Evolutionary conservation across 1,140 invertebrate genomes (phyloP).

Genomic region (Gerris buenoi): DNA sequence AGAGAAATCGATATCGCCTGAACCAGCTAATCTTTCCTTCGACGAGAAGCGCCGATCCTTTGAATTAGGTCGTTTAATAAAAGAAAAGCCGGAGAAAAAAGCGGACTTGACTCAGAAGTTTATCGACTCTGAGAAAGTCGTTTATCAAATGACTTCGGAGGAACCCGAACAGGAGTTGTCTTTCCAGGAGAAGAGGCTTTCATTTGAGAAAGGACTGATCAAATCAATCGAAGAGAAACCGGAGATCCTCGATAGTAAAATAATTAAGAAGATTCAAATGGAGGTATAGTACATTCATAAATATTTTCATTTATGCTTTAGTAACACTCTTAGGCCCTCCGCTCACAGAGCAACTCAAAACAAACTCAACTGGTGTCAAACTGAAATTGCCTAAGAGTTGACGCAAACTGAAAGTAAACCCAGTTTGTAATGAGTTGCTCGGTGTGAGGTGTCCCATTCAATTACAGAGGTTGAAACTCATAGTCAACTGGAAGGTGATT

Average conservation of each 20-base stretch:
- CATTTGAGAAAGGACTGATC: slow-evolving; percentile 34
- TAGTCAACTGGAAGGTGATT: too few species aligned
- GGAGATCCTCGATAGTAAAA: slow-evolving; percentile 33
- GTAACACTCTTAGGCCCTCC: too few species aligned
- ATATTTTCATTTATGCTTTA: too few species aligned
- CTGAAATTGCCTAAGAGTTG: too few species aligned
- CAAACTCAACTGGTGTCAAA: too few species aligned
- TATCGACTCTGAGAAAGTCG: slow-evolving; percentile 1
- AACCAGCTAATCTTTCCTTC: slow-evolving; percentile 20
- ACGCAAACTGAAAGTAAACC: too few species aligned
- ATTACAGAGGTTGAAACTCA: too few species aligned
- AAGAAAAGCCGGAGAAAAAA: neutral
- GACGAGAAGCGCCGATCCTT: slow-evolving; percentile 24
- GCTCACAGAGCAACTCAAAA: too few species aligned
- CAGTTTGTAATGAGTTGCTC: too few species aligned
- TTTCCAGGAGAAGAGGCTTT: slow-evolving; percentile 29
- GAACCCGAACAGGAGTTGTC: slow-evolving; percentile 26
- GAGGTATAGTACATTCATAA: too few species aligned
- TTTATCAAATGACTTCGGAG: slow-evolving; percentile 28
- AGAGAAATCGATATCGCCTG: slow-evolving; percentile 19
- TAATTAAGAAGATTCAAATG: neutral
- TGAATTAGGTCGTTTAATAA: slow-evolving; percentile 17
- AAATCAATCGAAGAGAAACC: slow-evolving; percentile 37
- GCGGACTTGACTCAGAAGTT: neutral
- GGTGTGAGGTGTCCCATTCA: too few species aligned